phyloP scores from a whole-genome alignment of 1,140 invertebrate genomes.

The Drosophila teissieri region DNA sequence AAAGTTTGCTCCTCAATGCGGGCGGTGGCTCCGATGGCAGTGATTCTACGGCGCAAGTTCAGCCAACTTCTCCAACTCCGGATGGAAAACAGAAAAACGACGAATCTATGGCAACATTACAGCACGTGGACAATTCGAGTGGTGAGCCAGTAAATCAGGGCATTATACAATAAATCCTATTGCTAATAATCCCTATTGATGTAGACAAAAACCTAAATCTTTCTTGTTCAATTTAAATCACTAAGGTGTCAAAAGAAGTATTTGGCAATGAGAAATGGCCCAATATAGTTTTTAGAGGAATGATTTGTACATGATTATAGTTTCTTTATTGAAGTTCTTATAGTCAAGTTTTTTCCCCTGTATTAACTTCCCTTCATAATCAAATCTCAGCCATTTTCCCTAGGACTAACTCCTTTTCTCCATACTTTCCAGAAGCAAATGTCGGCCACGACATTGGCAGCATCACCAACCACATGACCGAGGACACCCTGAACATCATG shows the following conservation, averaged over 20 bases:
- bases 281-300: too few relatives aligned
- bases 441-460: constrained; percentile 87
- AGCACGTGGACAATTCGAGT: constrained; percentile 1
- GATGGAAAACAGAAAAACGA: constrained; percentile 21
- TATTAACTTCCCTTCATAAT: too few relatives aligned
- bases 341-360: too few relatives aligned
- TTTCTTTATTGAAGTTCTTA: too few relatives aligned
- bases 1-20: constrained; percentile 82
- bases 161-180: background rate
- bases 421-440: background rate
- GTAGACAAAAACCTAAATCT: background rate
- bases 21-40: constrained; percentile 39
- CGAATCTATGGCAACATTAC: constrained; percentile 7
- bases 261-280: too few relatives aligned
- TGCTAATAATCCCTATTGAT: background rate
- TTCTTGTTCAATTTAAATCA: too few relatives aligned
- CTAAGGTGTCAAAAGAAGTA: background rate
- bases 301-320: too few relatives aligned
- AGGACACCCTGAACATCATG: constrained; percentile 93
- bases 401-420: too few relatives aligned
- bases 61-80: constrained; percentile 27
- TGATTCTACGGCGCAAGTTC: constrained; percentile 24
- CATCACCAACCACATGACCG: constrained; percentile 92
- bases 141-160: constrained; percentile 13
- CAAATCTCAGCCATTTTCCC: too few relatives aligned